Conservation (phyloP, 1,140 invertebrate species). For the Triops cancriformis region DNA sequence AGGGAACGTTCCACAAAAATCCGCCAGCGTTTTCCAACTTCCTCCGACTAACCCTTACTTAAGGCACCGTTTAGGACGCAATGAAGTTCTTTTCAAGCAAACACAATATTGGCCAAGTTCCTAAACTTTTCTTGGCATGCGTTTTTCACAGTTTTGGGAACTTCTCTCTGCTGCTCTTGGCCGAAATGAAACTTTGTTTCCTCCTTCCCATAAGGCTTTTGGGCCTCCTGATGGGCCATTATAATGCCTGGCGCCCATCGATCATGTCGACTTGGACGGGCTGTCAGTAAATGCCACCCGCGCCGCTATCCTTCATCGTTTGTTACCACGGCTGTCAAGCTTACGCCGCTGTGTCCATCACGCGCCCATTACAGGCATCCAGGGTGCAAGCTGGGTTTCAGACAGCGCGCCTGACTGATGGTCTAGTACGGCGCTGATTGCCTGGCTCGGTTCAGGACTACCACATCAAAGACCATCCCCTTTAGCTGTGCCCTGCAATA, state of each 20-base stretch:
- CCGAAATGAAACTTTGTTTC: neutral
- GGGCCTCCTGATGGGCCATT: slow-evolving; percentile 10
- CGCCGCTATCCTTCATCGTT: slow-evolving; percentile 12
- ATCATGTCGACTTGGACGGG: slow-evolving; percentile 7
- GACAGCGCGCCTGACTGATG: slow-evolving; percentile 11
- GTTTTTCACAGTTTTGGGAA: neutral
- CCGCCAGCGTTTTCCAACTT: too few species aligned
- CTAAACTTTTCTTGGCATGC: neutral
- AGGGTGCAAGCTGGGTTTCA: slow-evolving; percentile 12
- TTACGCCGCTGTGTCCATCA: slow-evolving; percentile 8
- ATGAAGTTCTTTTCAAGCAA: neutral
- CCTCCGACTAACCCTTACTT: neutral
- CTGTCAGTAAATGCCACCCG: slow-evolving; percentile 8
- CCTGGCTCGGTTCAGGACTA: slow-evolving; percentile 1
- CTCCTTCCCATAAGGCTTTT: neutral
- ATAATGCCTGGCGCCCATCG: slow-evolving; percentile 12
- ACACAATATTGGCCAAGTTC: neutral
- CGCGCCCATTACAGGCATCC: slow-evolving; percentile 2
- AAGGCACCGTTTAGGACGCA: neutral
- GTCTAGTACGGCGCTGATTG: neutral
- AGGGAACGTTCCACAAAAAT: too few species aligned
- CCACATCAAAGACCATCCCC: slow-evolving; percentile 11
- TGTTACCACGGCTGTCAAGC: slow-evolving; percentile 12
- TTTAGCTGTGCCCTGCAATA: slow-evolving; percentile 10
- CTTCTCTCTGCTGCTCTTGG: neutral